Evolutionary conservation across 2,888 invertebrate genomes (phyloP).

Genomic region (Silvanus unidentatus): DNA sequence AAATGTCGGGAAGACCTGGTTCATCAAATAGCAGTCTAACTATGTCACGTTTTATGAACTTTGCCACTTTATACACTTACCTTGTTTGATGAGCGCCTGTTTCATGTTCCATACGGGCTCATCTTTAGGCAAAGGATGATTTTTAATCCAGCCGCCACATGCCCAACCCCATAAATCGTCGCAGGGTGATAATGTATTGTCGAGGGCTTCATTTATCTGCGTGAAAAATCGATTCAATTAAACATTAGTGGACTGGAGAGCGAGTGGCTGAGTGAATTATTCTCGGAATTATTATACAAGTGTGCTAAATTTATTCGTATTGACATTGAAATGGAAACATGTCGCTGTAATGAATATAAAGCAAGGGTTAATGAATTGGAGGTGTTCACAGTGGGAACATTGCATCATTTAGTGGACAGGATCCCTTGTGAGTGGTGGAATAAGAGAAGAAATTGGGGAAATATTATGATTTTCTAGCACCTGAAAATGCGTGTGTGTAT

Average conservation of each 20-base stretch:
- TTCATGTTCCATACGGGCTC: slow-evolving; percentile 46
- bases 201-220: slow-evolving; percentile 48
- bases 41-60: too few species aligned
- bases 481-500: too few species aligned
- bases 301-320: too few species aligned
- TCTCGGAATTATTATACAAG: background rate
- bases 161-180: slow-evolving; percentile 48
- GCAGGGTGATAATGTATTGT: slow-evolving; percentile 48
- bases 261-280: background rate
- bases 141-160: slow-evolving; percentile 50
- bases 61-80: too few species aligned
- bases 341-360: slow-evolving; percentile 23
- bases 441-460: background rate
- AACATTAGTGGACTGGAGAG: background rate
- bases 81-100: slow-evolving; percentile 41
- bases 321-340: slow-evolving; percentile 21
- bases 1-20: too few species aligned
- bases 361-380: slow-evolving; percentile 17
- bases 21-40: too few species aligned
- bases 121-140: slow-evolving; percentile 44
- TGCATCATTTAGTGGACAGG: slow-evolving; percentile 6
- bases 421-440: slow-evolving; percentile 5
- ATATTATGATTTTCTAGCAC: background rate
- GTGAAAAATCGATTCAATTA: slow-evolving; percentile 11
- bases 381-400: slow-evolving; percentile 21